Percentiles rank a stretch among this genome's conserved stretches.
Conservation (phyloP, 1,140 invertebrate species). For the Drosophila gunungcola region DNA sequence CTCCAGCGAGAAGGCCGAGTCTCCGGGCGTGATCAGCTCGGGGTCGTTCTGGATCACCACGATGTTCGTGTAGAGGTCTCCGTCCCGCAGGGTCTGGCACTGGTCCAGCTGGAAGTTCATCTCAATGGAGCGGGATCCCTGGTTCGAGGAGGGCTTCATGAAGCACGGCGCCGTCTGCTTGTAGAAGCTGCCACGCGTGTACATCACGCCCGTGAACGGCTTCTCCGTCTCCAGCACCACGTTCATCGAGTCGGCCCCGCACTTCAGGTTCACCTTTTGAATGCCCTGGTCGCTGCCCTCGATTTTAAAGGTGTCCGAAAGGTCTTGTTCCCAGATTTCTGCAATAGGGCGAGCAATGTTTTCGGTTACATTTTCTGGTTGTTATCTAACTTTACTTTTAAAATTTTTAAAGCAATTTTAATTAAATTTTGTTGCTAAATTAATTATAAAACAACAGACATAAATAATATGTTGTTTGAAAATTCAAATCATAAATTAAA, state of each 20-base stretch:
- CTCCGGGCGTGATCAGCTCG: slow-evolving; percentile 87
- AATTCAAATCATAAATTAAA: too few species aligned
- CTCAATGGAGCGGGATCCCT: slow-evolving; percentile 84
- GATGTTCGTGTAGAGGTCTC: slow-evolving; percentile 86
- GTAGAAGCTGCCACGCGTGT: slow-evolving; percentile 87
- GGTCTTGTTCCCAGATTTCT: slow-evolving; percentile 86
- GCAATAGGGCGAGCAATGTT: slow-evolving; percentile 26
- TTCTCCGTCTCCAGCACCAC: slow-evolving; percentile 86
- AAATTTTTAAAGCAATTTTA: too few species aligned
- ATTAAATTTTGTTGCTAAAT: too few species aligned
- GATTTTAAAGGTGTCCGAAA: slow-evolving; percentile 86
- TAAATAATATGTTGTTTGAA: too few species aligned
- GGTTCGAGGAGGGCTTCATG: slow-evolving; percentile 84
- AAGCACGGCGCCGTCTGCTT: slow-evolving; percentile 86
- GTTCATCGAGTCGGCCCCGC: slow-evolving; percentile 86
- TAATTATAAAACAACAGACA: too few species aligned
- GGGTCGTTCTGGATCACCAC: slow-evolving; percentile 88
- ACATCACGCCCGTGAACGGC: slow-evolving; percentile 87
- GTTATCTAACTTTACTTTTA: neutral
- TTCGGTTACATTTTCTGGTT: neutral
- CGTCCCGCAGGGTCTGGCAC: slow-evolving; percentile 86
- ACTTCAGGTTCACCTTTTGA: slow-evolving; percentile 86
- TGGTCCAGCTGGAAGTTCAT: slow-evolving; percentile 86
- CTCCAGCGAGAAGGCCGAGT: slow-evolving; percentile 87
- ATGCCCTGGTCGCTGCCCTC: slow-evolving; percentile 86